Conservation (phyloP, 2,888 invertebrate genomes). For the Sylvicola fuscatus region DNA sequence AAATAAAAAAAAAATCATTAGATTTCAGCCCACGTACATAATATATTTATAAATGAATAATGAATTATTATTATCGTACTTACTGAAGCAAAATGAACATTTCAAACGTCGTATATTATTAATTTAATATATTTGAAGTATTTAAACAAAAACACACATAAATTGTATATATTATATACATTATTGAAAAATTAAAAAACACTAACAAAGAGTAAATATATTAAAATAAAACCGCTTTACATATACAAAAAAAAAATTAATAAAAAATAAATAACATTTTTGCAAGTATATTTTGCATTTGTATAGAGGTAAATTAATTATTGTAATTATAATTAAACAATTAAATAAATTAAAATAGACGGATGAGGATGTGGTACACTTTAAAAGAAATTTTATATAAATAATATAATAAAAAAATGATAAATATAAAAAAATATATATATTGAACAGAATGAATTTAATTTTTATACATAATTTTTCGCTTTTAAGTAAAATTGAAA, state of each 20-base stretch:
- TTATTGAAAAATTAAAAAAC: not conserved
- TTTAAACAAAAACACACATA: no score
- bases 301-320: no score
- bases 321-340: no score
- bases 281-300: slow-evolving; percentile 4
- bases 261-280: slow-evolving; percentile 2
- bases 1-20: no score
- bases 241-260: slow-evolving; percentile 1
- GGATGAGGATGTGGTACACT: not conserved
- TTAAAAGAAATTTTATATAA: slow-evolving; percentile 3
- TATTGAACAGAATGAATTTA: no score
- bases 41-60: no score
- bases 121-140: no score
- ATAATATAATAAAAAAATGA: slow-evolving; percentile 1
- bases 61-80: not conserved
- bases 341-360: not conserved
- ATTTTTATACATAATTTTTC: no score
- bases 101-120: slow-evolving; percentile 2
- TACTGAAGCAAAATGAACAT: slow-evolving; percentile 2
- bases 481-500: no score
- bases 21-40: no score
- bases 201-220: slow-evolving; percentile 1
- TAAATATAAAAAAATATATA: not conserved
- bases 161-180: no score
- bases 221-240: slow-evolving; percentile 3